Evolutionary conservation across 2,113 vertebrate species (phyloP).

Genomic region (Ophthalmolycus amberensis): DNA sequence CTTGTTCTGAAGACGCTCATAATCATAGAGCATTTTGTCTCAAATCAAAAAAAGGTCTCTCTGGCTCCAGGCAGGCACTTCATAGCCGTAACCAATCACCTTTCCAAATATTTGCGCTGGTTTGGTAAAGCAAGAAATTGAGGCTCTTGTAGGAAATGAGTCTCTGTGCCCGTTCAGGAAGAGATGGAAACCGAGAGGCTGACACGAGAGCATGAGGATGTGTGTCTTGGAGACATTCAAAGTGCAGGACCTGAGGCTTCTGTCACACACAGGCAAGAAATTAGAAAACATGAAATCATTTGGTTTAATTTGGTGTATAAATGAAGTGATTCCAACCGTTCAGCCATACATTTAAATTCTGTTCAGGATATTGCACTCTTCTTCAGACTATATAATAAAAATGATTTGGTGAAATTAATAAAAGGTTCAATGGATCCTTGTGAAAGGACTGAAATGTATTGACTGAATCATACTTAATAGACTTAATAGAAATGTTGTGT

Average conservation of each 20-base stretch:
- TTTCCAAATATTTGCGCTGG: slow-evolving; percentile 88
- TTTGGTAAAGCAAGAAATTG: slow-evolving; percentile 86
- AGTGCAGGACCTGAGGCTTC: slow-evolving; percentile 52
- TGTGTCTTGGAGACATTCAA: slow-evolving; percentile 43
- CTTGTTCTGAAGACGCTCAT: slow-evolving; percentile 69
- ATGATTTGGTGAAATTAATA: background rate
- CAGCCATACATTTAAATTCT: slow-evolving; percentile 25
- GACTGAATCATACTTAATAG: background rate
- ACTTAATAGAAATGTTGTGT: background rate
- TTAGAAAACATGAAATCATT: slow-evolving; percentile 50
- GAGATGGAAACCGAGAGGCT: slow-evolving; percentile 66
- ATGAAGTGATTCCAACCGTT: slow-evolving; percentile 31
- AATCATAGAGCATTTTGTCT: slow-evolving; percentile 70
- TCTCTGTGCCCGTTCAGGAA: slow-evolving; percentile 78
- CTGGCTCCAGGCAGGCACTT: slow-evolving; percentile 72
- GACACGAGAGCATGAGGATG: slow-evolving; percentile 36
- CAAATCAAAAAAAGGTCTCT: slow-evolving; percentile 64
- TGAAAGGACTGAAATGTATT: background rate
- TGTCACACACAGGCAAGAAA: slow-evolving; percentile 12
- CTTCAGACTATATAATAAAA: background rate
- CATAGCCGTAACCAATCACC: slow-evolving; percentile 82
- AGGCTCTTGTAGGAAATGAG: slow-evolving; percentile 81
- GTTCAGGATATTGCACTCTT: slow-evolving; percentile 8
- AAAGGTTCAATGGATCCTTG: background rate
- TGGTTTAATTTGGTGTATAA: slow-evolving; percentile 51